Base-by-base conservation (phyloP, 1,140 invertebrate genomes). In the Drosophila eugracilis region DNA sequence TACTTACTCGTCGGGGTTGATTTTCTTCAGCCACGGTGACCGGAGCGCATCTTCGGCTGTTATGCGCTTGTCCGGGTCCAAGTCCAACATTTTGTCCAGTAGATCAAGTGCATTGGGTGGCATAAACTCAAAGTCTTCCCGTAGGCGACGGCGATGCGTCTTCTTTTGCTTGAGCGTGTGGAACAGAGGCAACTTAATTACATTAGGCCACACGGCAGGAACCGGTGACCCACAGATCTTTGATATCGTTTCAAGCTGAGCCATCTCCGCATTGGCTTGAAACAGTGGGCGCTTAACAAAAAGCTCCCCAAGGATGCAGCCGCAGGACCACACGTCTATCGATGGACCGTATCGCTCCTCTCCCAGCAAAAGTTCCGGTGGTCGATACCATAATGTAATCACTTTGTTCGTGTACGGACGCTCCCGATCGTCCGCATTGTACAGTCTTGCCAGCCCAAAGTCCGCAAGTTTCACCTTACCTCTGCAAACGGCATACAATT, bases 271-370 rank as follows among this genome's bases (percentile, higher is more conserved):
- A 91, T 97, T 98, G 1, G 97, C 98, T 95, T 97, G 92, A 92
- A 99, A 99, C 24, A 99, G 94, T 4, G 99, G 98, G 85, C 98
- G 97, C 89, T 98, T 99, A 3, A 95, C 94, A 92, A 99, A 99
- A 28, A 99, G 93, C 93, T 99, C 99, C 1, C 98, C 99, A 24
- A 99, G 93, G 84, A 99, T 99, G 91, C 99, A 99, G 21, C 99
- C 99, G 92, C 98, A 99, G 88, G 98, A 99, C 99, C 99, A 99
- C 12, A 99, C 97, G 93, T 99, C 99, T 76, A 99, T 98, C 0
- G 98, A 96, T 6, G 99, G 98, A 0, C 98, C 98, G 92, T 99
- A 99, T 52, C 98, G 94, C 92, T 99, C 99, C 92, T 99, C 98
- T 4, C 99, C 99, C 0, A 99, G 93, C 34, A 99, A 92, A 47